Percentiles rank a stretch among this genome's conserved stretches.
phyloP scores from a whole-genome alignment of 1,140 invertebrate species.

The Drosophila trapezifrons region DNA sequence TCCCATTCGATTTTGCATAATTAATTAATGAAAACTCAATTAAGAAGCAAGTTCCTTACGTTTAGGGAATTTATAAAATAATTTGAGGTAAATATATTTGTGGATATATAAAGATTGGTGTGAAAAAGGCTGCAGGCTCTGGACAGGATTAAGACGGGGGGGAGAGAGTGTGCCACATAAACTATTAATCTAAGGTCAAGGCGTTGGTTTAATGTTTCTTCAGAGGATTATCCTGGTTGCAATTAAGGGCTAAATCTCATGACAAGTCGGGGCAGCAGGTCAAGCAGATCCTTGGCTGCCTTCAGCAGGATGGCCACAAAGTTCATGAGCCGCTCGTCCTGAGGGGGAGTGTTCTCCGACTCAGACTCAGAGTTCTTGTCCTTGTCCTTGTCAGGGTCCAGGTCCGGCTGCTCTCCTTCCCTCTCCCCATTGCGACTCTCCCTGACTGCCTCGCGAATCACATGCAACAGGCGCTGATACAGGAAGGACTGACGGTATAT shows the following conservation, averaged over 20 bases:
- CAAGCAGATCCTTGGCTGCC: slow-evolving; percentile 51
- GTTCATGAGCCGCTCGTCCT: slow-evolving; percentile 28
- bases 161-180: no score
- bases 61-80: neutral
- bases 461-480: slow-evolving; percentile 75
- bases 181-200: no score
- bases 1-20: neutral
- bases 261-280: slow-evolving; percentile 45
- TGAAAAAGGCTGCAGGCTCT: slow-evolving; percentile 2
- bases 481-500: slow-evolving; percentile 82
- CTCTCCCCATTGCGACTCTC: neutral
- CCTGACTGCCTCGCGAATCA: slow-evolving; percentile 71
- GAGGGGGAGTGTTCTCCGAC: neutral
- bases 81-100: neutral
- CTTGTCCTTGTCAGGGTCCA: slow-evolving; percentile 24
- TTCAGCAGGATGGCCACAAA: slow-evolving; percentile 36
- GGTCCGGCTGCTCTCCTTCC: neutral
- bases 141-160: neutral
- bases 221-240: no score
- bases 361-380: slow-evolving; percentile 5
- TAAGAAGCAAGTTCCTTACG: neutral
- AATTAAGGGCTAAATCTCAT: slow-evolving; percentile 56
- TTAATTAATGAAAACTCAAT: neutral
- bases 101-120: neutral
- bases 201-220: no score